A percentile compares a stretch with the other conserved stretches of the same genome.
Conservation (phyloP, 2,888 invertebrate species). For the Choristoneura rosaceana region DNA sequence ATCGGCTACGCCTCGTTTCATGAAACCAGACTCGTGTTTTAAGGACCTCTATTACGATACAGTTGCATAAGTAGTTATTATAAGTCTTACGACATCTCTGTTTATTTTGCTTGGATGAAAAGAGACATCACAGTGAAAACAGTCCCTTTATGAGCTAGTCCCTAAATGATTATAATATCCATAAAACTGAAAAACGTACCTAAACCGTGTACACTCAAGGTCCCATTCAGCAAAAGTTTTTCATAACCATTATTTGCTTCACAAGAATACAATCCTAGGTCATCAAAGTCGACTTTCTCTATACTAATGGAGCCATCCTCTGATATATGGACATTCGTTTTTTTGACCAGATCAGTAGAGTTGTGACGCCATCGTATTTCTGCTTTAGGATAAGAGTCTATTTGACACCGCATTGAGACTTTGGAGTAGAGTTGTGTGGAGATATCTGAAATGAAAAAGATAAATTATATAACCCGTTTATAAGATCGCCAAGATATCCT, state of each 20-base stretch:
- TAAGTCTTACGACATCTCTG: too few species aligned
- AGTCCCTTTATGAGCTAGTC: too few species aligned
- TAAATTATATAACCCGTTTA: not conserved
- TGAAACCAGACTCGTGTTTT: too few species aligned
- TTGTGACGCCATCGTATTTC: slow-evolving; percentile 68
- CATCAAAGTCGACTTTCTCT: slow-evolving; percentile 60
- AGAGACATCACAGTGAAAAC: too few species aligned
- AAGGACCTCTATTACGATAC: too few species aligned
- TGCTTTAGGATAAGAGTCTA: slow-evolving; percentile 61
- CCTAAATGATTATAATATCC: too few species aligned
- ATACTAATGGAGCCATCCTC: slow-evolving; percentile 60
- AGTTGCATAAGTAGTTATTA: too few species aligned
- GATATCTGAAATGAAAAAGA: slow-evolving; percentile 58
- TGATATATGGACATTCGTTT: slow-evolving; percentile 52
- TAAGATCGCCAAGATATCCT: too few species aligned
- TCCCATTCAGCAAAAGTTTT: slow-evolving; percentile 58
- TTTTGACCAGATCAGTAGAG: slow-evolving; percentile 53
- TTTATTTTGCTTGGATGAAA: too few species aligned
- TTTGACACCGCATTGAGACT: slow-evolving; percentile 58
- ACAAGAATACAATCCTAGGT: slow-evolving; percentile 82
- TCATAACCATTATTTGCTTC: slow-evolving; percentile 80
- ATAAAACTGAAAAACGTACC: slow-evolving; percentile 55
- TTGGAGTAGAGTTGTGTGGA: slow-evolving; percentile 64
- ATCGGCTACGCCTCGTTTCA: too few species aligned
- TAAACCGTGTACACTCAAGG: slow-evolving; percentile 62